Conservation (phyloP, 2,797 vertebrate species). For the Acanthiza pusilla region DNA sequence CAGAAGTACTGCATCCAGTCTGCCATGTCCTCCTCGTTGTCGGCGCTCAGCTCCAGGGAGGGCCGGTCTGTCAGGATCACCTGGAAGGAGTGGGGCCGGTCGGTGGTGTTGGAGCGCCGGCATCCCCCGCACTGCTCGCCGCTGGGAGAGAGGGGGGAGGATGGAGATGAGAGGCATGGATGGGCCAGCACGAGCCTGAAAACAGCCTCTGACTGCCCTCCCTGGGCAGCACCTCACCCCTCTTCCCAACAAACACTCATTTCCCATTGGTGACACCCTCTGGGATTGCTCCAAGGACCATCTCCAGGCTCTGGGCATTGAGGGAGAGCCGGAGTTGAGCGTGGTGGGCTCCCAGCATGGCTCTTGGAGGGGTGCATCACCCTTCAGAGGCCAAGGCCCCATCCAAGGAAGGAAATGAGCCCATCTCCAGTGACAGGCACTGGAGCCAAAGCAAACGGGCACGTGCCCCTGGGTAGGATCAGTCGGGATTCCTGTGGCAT, state of each 20-base stretch:
- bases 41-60: slow-evolving; percentile 89
- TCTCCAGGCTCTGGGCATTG: fast-evolving
- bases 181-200: fast-evolving
- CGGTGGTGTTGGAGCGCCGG: slow-evolving; percentile 87
- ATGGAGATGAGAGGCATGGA: neutral
- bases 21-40: slow-evolving; percentile 91
- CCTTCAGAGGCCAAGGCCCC: neutral
- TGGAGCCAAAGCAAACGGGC: neutral
- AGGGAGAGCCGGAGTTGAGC: neutral
- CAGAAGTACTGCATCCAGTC: slow-evolving; percentile 97
- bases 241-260: fast-evolving
- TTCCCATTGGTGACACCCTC: neutral
- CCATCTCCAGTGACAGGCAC: neutral
- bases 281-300: neutral
- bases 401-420: neutral
- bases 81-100: slow-evolving; percentile 92
- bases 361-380: neutral
- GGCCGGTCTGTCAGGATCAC: slow-evolving; percentile 90
- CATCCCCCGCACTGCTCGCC: slow-evolving; percentile 96
- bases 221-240: neutral
- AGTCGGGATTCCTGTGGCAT: fast-evolving
- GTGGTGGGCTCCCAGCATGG: fast-evolving
- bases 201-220: neutral
- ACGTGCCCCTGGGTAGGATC: neutral
- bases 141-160: slow-evolving; percentile 71